Conservation (phyloP, 1,140 invertebrate species). For the Heliconius himera region DNA sequence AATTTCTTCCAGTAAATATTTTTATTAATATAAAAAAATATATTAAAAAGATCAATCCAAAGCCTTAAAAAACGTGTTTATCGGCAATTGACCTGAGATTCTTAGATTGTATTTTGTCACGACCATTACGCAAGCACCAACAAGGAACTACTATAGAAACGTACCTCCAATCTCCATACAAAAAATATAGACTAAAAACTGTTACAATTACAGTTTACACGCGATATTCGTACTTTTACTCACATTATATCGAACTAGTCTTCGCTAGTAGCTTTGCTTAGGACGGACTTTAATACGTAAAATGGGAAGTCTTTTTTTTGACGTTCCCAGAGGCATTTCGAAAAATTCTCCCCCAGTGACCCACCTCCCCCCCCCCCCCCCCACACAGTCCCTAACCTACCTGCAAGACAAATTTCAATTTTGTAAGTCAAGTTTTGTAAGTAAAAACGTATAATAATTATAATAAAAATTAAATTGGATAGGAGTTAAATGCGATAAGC, state of each 20-base stretch:
- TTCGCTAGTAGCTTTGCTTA: too few relatives aligned
- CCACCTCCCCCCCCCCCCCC: too few relatives aligned
- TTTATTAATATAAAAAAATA: background rate
- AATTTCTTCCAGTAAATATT: too few relatives aligned
- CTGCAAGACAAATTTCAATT: too few relatives aligned
- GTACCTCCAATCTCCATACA: background rate
- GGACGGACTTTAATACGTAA: too few relatives aligned
- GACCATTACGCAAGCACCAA: constrained; percentile 4
- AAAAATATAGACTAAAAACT: constrained; percentile 4
- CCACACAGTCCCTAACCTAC: too few relatives aligned
- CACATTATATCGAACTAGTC: background rate
- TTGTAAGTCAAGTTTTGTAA: background rate
- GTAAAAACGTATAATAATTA: background rate
- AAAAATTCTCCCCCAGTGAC: too few relatives aligned
- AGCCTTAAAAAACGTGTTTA: background rate
- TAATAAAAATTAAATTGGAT: background rate
- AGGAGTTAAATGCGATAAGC: background rate
- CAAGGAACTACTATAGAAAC: constrained; percentile 3
- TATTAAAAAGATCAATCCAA: background rate
- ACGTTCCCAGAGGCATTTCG: too few relatives aligned
- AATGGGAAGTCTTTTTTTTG: too few relatives aligned
- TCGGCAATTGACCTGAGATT: background rate
- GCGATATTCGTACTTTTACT: constrained; percentile 3
- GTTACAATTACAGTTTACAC: background rate
- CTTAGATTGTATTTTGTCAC: background rate